Base-by-base conservation (phyloP, 1,140 invertebrate species). In the Tetragonula clypearis region DNA sequence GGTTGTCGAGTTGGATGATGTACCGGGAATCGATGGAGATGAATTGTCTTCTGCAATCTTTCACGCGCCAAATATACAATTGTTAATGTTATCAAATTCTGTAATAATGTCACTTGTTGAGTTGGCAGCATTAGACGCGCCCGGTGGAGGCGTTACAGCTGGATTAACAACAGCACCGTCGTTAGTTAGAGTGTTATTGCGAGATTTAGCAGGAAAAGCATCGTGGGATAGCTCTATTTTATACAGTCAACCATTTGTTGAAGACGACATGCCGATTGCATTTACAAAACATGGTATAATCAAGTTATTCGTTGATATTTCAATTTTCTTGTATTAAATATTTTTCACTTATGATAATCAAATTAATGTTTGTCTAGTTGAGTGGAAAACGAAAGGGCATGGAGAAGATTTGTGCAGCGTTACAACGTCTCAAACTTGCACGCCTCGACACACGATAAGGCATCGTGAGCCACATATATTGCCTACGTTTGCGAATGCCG, bases 141-240 rank as follows among this genome's bases (percentile, higher is more conserved):
- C 98, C 6, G 97, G 97, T 12, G 98, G 97, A 49, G 97, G 97
- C n/a, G 97, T 98, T 30, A 98, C 98, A 1, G 97, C 97, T 9
- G 97, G 96, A 88, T 93, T 96, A 66, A 90, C 97, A 95, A 96
- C 96, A 0, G 96, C 96, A 14, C 95, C 95, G 41, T 96, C 96
- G 55, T 95, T 96, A 77, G 98, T 99, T 41, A 95, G 99, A 55
- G 97, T 99, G 35, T 95, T 99, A 19, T 94, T 99, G 73, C 95
- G 99, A 56, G 98, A 99, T 95, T 95, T 99, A n/a, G 97, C 98
- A 73, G 99, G 99, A n/a, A 99, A 99, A 95, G 98, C 98, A 75
- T 98, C 98, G 87, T 99, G 99, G 99, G 98, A 99, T 94, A 98
- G 98, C 75, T 98, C 98, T 0, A 97, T 98, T 71, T 95, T 99